Percentiles rank a stretch among this genome's conserved stretches.
These are phyloP conservation scores for Griposia aprilina DNA, from an alignment of 2,888 invertebrate species.

Conservation along the genomic window DNA sequence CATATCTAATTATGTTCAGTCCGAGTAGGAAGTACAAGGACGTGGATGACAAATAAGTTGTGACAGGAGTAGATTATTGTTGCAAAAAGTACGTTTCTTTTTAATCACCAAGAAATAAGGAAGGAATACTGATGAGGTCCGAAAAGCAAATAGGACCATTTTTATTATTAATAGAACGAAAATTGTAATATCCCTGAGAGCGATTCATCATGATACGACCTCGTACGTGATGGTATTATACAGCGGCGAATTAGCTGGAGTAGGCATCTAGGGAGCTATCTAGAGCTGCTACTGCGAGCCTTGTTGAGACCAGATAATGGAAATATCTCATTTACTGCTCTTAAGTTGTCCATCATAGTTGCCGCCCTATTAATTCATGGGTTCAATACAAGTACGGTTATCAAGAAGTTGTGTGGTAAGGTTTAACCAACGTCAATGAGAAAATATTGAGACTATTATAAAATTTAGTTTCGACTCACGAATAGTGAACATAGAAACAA, in stretches of 20 bases:
- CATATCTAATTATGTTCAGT: slow-evolving; percentile 47
- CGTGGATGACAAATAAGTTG: slow-evolving; percentile 28
- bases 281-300: slow-evolving; percentile 67
- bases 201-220: slow-evolving; percentile 77
- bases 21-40: slow-evolving; percentile 14
- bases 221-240: slow-evolving; percentile 78
- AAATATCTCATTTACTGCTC: slow-evolving; percentile 64
- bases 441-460: slow-evolving; percentile 30
- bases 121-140: slow-evolving; percentile 63
- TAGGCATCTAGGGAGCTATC: slow-evolving; percentile 76
- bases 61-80: slow-evolving; percentile 39
- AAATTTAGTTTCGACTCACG: slow-evolving; percentile 23
- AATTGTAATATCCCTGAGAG: slow-evolving; percentile 67
- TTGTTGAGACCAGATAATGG: slow-evolving; percentile 65
- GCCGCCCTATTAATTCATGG: slow-evolving; percentile 33
- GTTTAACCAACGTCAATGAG: slow-evolving; percentile 36
- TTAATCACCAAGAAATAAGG: slow-evolving; percentile 57
- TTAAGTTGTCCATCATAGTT: slow-evolving; percentile 38
- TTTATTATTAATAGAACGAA: slow-evolving; percentile 68
- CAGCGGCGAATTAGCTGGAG: slow-evolving; percentile 76
- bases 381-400: slow-evolving; percentile 43
- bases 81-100: slow-evolving; percentile 43
- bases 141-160: slow-evolving; percentile 57
- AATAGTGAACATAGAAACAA: slow-evolving; percentile 7
- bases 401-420: slow-evolving; percentile 29